These are phyloP conservation scores for Elephantulus edwardii DNA, from an alignment of 2,113 vertebrate species.

Conservation along the genomic window DNA sequence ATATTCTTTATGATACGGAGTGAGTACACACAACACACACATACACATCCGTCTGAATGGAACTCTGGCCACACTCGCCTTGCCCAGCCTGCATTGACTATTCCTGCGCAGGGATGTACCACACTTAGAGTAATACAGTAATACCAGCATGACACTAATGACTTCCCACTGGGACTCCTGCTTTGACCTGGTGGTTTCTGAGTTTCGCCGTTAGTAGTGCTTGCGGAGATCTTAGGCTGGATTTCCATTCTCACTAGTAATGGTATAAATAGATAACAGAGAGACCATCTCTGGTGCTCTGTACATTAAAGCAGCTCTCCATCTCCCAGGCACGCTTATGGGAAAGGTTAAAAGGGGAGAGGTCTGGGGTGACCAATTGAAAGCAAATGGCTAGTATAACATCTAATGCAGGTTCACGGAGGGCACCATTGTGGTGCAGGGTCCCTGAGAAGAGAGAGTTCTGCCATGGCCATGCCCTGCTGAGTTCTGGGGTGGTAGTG, in stretches of 20 bases:
- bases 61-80: background rate
- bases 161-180: slow-evolving; percentile 59
- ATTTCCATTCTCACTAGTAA: slow-evolving; percentile 49
- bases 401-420: background rate
- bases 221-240: slow-evolving; percentile 44
- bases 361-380: background rate
- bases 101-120: background rate
- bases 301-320: slow-evolving; percentile 31
- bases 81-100: background rate
- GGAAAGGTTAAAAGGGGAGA: slow-evolving; percentile 43
- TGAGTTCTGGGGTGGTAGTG: background rate
- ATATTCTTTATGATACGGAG: background rate
- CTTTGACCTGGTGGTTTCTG: slow-evolving; percentile 62
- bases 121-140: background rate
- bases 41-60: background rate
- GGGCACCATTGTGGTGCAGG: rapidly evolving
- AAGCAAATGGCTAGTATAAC: background rate
- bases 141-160: slow-evolving; percentile 47
- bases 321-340: background rate
- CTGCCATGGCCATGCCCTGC: background rate
- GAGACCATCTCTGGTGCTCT: background rate
- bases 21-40: rapidly evolving
- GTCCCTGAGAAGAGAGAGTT: background rate
- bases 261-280: slow-evolving; percentile 52
- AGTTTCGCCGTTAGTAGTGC: slow-evolving; percentile 31